Evolutionary conservation across 2,113 vertebrate genomes (phyloP).

Genomic region (Casuarius casuarius): DNA sequence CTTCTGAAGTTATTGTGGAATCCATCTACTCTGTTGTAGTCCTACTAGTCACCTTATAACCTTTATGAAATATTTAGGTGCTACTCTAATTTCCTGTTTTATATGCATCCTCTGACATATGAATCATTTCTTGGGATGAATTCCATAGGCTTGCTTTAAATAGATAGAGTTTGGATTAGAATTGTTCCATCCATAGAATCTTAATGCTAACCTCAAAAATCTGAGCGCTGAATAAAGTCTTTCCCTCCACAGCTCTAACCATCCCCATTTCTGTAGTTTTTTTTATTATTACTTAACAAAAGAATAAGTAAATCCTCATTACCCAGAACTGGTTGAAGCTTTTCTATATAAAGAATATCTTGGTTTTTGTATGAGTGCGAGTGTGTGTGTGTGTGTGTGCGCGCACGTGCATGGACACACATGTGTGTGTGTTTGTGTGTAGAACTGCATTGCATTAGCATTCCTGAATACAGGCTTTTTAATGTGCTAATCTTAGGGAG

Average conservation of each 20-base stretch:
- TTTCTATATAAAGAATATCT: conserved; percentile 8
- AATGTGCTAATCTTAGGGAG: conserved; percentile 52
- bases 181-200: conserved; percentile 34
- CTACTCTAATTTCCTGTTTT: background rate
- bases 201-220: conserved; percentile 52
- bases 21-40: background rate
- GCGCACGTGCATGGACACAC: background rate
- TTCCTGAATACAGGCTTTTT: conserved; percentile 46
- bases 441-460: background rate
- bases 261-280: background rate
- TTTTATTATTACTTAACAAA: conserved; percentile 15
- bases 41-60: background rate
- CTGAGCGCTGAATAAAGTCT: conserved; percentile 17
- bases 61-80: background rate
- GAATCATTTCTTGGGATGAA: conserved; percentile 1
- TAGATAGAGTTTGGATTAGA: background rate
- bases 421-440: background rate
- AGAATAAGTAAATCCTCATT: conserved; percentile 41
- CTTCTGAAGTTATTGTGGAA: background rate
- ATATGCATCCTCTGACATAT: background rate
- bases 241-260: background rate
- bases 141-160: conserved; percentile 18
- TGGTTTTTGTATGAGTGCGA: background rate
- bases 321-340: conserved; percentile 6
- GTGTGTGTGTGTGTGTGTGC: background rate